Evolutionary conservation across 1,140 invertebrate genomes (phyloP).

Genomic region (Eubasilissa regina): DNA sequence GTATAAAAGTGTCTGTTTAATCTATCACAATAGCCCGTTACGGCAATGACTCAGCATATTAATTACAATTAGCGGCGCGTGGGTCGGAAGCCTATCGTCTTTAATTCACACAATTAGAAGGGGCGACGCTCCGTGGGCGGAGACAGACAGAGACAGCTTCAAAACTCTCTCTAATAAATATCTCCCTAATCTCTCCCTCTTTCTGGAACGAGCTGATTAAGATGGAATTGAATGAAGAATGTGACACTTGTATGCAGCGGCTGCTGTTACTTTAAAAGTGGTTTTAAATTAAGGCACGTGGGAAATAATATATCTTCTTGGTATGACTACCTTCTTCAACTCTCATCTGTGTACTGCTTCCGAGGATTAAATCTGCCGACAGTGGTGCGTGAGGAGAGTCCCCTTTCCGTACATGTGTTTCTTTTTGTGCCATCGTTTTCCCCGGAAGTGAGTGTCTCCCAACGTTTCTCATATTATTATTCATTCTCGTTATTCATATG

Average conservation of each 20-base stretch:
- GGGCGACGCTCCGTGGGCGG: neutral
- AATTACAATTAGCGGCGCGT: conserved; percentile 19
- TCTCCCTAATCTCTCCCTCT: neutral
- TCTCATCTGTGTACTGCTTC: too few relatives aligned
- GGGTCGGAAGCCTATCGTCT: conserved; percentile 1
- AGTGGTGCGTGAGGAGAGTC: too few relatives aligned
- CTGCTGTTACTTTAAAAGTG: neutral
- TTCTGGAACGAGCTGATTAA: neutral
- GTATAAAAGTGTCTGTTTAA: neutral
- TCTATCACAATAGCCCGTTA: conserved; percentile 7
- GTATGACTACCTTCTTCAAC: too few relatives aligned
- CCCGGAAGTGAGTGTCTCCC: too few relatives aligned
- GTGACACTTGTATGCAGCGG: neutral
- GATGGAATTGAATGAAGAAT: neutral
- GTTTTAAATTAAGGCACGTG: neutral
- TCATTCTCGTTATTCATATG: too few relatives aligned
- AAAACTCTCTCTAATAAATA: neutral
- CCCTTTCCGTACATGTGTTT: too few relatives aligned
- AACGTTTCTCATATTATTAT: too few relatives aligned
- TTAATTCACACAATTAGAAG: conserved; percentile 3
- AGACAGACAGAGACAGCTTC: neutral
- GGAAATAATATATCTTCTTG: neutral
- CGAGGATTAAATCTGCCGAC: too few relatives aligned
- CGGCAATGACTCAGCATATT: neutral
- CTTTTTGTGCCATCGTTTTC: too few relatives aligned